Evolutionary conservation across 1,140 invertebrate species (phyloP), one percentile per base, ranked within the genome.

Genomic region (Mamestra configurata): DNA sequence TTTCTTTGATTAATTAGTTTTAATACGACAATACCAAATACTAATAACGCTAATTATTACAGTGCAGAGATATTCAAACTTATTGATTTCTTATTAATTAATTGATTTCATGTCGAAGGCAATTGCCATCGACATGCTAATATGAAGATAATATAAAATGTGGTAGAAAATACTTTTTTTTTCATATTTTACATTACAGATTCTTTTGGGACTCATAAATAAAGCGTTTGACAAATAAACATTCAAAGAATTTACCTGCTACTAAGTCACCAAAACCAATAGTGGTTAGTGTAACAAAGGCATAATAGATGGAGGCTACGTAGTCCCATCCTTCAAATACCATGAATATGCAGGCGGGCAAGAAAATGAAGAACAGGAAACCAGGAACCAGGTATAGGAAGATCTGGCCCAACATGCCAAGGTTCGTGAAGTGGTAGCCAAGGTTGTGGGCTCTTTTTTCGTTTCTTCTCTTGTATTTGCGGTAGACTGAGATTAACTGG

Each of bases 211-310:
- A n/a, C n/a, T n/a, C n/a, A n/a, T n/a, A n/a, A n/a, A 22, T 57
- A 2, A 55, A 10, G 20, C 8, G 11, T 7, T 35, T 15, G n/a
- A n/a, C 1, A 27, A 46, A 5, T 46, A 46, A 35, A 27, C n/a
- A 20, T 37, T 4, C 7, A 64, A 43, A 43, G 37, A 51, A 37
- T 77, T 57, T 87, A 95, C 95, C 95, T 84, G 98, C 98, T 18
- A 99, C 98, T 85, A 97, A 97, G 94, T 99, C 98, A 43, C 98
- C 98, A 91, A 99, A 99, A 22, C 98, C 98, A 85, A 99, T 99
- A 8, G 98, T 99, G 0, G 98, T 98, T 2, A 99, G 96, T 0
- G 98, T 98, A 31, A 99, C 98, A 91, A 98, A 99, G 15, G 98
- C 97, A 86, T 98, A 99, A 91, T 99, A 99, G 49, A 99, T 96